Base-by-base conservation (phyloP, 2,113 vertebrate genomes). In the Lanius ludovicianus region DNA sequence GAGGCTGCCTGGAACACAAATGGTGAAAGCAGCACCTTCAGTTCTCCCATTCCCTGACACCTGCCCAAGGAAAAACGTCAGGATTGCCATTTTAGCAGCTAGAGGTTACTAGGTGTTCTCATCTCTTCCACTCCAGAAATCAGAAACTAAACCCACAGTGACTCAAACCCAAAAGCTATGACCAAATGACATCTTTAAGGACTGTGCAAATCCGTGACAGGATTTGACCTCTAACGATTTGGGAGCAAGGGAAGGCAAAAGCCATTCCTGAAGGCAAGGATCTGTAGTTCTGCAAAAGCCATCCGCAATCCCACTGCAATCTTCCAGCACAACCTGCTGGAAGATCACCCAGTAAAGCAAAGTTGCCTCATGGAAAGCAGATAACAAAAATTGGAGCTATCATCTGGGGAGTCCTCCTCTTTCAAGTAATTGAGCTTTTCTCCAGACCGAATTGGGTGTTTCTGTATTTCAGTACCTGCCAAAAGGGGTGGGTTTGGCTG, bases 401-500 rank as follows among this genome's bases (percentile, higher is more conserved):
- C 33, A 9, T 28, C 46, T 64, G 22, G 53, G 24, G 68, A 27
- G 49, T 68, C 6, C 50, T 89, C 73, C 28, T 77, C 46, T 78
- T 63, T 50, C 31, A 89, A 76, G 46, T 28, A 30, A 31, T 1
- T 60, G 77, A 87, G 70, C 23, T n/a, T 71, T 88, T 85, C 76
- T 93, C 94, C 89, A 53, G 19, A 52, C 89, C 64, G 52, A 73
- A 65, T 76, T 0, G 28, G n/a, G 67, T 57, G 90, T 17, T 93
- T 90, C 93, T 86, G 65, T 81, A 13, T 78, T 69, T 91, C 31
- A 52, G 33, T 35, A 87, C 94, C 89, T 96, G 94, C 97, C 96
- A 97, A 95, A 95, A 93, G 71, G 78, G 93, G 65, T 88, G 95
- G 87, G 50, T 31, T 96, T 97, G 94, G 84, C 96, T 85, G 31